phyloP scores from a whole-genome alignment of 2,888 invertebrate genomes.

The Blastobasis lacticolella region DNA sequence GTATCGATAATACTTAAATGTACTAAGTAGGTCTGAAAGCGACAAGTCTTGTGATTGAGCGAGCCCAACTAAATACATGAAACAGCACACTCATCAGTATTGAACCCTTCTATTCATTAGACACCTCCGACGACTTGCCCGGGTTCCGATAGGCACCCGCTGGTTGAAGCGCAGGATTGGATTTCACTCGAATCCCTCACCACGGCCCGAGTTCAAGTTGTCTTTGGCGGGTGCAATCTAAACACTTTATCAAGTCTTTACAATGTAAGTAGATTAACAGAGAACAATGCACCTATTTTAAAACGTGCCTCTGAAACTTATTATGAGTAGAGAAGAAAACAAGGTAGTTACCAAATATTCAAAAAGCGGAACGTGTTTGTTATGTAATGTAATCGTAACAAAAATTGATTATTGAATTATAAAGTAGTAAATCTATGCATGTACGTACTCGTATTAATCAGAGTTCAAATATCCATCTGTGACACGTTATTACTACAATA shows the following conservation, averaged over 20 bases:
- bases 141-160: no score
- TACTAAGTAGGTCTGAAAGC: constrained; percentile 61
- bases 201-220: no score
- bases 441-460: constrained; percentile 24
- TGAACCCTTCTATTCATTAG: constrained; percentile 23
- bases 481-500: constrained; percentile 43
- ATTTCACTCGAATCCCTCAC: no score
- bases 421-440: constrained; percentile 52
- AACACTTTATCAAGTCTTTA: no score
- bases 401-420: constrained; percentile 41
- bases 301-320: no score
- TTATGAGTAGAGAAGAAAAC: no score
- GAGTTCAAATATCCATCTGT: constrained; percentile 61
- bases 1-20: constrained; percentile 56
- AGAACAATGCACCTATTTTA: no score
- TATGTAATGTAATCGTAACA: constrained; percentile 13
- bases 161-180: no score
- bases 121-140: no score
- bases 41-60: constrained; percentile 72
- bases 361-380: constrained; percentile 21
- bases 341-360: neutral
- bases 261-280: no score
- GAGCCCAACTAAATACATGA: constrained; percentile 65
- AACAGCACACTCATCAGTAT: constrained; percentile 58
- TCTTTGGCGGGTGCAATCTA: no score